Base-by-base conservation (phyloP, 2,888 invertebrate genomes). In the Actias luna region DNA sequence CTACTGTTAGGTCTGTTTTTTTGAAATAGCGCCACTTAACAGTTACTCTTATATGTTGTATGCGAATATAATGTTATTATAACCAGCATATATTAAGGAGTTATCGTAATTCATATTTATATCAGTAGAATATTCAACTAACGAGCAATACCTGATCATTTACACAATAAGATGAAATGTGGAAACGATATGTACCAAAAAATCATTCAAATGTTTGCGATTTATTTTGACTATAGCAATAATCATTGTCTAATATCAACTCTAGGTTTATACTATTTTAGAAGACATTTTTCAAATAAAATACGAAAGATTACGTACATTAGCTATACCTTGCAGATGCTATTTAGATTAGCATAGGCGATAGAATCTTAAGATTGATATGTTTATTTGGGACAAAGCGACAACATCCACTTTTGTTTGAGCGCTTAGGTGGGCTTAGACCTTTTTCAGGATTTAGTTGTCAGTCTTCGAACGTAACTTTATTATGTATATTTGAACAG, bases 371-470 rank as follows among this genome's bases (percentile, higher is more conserved):
- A 59, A 50, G 61, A 35, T 29, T 39, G 59, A 65, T 69, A 22
- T 64, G 63, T 76, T 72, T 72, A 65, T 62, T 70, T 66, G 63
- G 70, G 73, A 72, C 61, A 58, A 67, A 67, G 66, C 67, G 66
- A 63, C 57, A 65, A 62, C 67, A 70, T 36, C 29, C 22, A 36
- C 66, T 68, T 66, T 70, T 71, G 66, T 69, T 52, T 50, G n/a
- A 25, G 35, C 25, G 58, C 63, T 65, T 67, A 69, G 60, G 58
- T 65, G 61, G 67, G 69, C 77, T 52, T 63, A 61, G 66, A 70
- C 80, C 80, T 77, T 79, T 79, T 79, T 74, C 63, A 65, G 77
- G 74, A 75, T 79, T 79, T 70, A 67, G 61, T 55, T 29, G 52
- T 55, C 16, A 16, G 69, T 65, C 64, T 63, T 68, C 27, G 27